Evolutionary conservation across 2,113 vertebrate species (phyloP).

Genomic region (Circaetus cinerascens): DNA sequence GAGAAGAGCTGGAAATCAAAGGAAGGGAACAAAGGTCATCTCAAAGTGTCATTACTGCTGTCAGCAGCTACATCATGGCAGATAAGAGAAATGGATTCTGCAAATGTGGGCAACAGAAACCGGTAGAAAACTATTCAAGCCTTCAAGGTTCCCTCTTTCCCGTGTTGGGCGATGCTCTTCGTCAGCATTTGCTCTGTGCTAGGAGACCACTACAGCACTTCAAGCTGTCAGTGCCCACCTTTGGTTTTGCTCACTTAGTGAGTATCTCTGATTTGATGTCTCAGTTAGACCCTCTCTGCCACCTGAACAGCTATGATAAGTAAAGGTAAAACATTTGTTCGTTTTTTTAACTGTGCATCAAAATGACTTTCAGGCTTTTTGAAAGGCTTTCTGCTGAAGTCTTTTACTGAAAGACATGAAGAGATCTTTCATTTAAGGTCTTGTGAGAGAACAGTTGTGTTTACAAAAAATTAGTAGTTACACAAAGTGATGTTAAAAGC

Average conservation of each 20-base stretch:
- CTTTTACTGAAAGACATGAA: not conserved
- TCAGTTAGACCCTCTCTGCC: not conserved
- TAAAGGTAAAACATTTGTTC: not conserved
- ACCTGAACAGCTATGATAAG: accelerated
- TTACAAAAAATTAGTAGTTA: not conserved
- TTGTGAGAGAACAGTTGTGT: not conserved
- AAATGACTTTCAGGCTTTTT: not conserved
- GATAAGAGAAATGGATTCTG: not conserved
- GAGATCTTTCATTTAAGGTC: not conserved
- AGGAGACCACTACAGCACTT: not conserved
- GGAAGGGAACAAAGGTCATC: not conserved
- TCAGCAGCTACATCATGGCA: not conserved
- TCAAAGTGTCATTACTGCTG: not conserved
- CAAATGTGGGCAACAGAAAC: not conserved
- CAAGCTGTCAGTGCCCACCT: not conserved
- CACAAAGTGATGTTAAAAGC: not conserved
- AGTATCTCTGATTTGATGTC: not conserved
- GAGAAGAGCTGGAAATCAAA: not conserved
- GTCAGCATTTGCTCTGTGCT: not conserved
- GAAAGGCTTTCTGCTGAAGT: not conserved
- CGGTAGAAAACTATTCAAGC: not conserved
- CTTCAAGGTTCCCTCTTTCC: not conserved
- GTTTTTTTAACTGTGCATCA: not conserved
- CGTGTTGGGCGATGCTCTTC: not conserved
- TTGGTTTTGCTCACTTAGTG: not conserved